Evolutionary conservation across 1,140 invertebrate species (phyloP).

Genomic region (Propsilocerus akamusi): DNA sequence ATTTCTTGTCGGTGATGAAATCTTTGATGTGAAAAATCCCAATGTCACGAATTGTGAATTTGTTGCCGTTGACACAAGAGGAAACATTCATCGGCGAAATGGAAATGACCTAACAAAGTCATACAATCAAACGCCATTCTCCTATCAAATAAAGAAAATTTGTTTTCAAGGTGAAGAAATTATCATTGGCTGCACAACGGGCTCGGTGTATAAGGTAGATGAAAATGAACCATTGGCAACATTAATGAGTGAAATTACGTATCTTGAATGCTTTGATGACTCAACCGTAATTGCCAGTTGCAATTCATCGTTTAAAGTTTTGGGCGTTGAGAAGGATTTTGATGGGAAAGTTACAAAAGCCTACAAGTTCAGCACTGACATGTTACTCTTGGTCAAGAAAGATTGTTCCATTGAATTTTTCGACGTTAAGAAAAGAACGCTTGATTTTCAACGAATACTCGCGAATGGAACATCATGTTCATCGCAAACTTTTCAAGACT

Average conservation of each 20-base stretch:
- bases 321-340: background rate
- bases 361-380: background rate
- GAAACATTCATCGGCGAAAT: background rate
- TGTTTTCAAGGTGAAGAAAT: background rate
- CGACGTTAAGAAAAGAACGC: background rate
- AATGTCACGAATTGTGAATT: conserved; percentile 8
- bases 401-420: background rate
- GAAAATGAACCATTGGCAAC: background rate
- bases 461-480: background rate
- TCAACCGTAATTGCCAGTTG: background rate
- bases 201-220: background rate
- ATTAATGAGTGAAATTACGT: background rate
- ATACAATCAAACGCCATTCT: background rate
- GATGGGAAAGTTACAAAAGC: background rate
- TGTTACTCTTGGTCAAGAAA: background rate
- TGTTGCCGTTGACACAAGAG: conserved; percentile 14
- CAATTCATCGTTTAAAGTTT: background rate
- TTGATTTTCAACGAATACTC: too few species aligned
- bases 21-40: conserved; percentile 9
- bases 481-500: background rate
- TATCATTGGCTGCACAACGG: background rate
- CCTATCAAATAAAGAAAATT: background rate
- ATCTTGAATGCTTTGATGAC: background rate
- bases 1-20: conserved; percentile 8
- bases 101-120: background rate